A percentile compares a stretch with the other conserved stretches of the same genome.
Conservation (phyloP, 2,888 invertebrate genomes). For the Blastobasis lacticolella region DNA sequence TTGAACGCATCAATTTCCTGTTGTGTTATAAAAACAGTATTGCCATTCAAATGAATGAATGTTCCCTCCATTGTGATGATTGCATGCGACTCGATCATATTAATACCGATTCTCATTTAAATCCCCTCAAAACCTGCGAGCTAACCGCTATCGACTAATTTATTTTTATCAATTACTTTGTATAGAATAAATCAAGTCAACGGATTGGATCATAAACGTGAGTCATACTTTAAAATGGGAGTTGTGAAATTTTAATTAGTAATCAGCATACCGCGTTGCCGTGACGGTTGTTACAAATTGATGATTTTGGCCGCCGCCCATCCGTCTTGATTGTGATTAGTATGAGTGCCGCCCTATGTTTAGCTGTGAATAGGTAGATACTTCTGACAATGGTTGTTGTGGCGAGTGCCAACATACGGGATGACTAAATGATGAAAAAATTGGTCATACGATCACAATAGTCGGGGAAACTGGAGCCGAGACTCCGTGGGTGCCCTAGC, state of each 20-base stretch:
- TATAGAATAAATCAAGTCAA: too few relatives aligned
- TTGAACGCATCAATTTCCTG: too few relatives aligned
- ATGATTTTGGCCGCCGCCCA: constrained; percentile 36
- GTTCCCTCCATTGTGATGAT: too few relatives aligned
- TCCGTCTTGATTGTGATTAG: constrained; percentile 16
- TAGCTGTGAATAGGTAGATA: constrained; percentile 43
- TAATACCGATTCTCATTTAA: too few relatives aligned
- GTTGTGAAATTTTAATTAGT: background rate
- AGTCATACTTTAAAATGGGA: too few relatives aligned
- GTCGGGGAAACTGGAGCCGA: constrained; percentile 26
- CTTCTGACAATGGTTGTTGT: constrained; percentile 16
- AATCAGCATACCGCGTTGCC: background rate
- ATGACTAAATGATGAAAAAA: constrained; percentile 12
- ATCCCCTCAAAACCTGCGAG: too few relatives aligned
- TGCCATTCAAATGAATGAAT: too few relatives aligned
- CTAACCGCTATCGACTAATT: too few relatives aligned
- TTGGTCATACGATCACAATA: constrained; percentile 15
- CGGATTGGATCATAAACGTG: too few relatives aligned
- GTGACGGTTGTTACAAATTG: constrained; percentile 13
- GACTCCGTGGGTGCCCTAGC: constrained; percentile 23
- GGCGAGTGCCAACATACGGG: constrained; percentile 19
- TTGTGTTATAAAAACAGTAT: too few relatives aligned
- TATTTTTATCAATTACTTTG: too few relatives aligned
- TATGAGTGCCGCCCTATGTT: constrained; percentile 32
- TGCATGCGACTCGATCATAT: too few relatives aligned